Evolutionary conservation across 2,113 vertebrate species (phyloP), one percentile per base, ranked within the genome.

Genomic region (Hemicordylus capensis): DNA sequence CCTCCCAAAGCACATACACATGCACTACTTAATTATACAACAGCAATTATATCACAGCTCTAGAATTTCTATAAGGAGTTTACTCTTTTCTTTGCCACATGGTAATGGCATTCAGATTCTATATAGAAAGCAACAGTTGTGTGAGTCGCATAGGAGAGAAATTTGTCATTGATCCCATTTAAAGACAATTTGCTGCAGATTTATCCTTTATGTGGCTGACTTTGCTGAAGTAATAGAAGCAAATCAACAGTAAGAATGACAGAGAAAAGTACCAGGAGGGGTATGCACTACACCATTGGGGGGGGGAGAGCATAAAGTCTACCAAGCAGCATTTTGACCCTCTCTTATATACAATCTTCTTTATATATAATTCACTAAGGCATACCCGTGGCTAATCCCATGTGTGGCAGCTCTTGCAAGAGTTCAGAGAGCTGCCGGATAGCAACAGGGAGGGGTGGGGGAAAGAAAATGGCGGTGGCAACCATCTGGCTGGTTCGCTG

Each of bases 21-120:
- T 54, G 64, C 6, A 34, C 56, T 58, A 28, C 31, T 1, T 58
- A 81, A 19, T 17, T 77, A 39, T 39, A 39, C 2, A 88, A 73
- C 20, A 75, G 10, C 85, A 90, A 77, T 19, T 84, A 44, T 51
- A 81, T 39, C 39, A 58, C 84, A 76, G 46, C 69, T 80, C 67
- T 89, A 85, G 37, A 6, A 69, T 9, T 4, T 2, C 17, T 79
- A 63, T 15, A 31, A 78, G 42, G 22, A n/a, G 0, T 0, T 28
- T 39, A 59, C 22, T 37, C 10, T 81, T 69, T 39, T 26, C 24
- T 26, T 37, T 67, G n/a, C 2, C 12, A 31, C 64, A 56, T n/a
- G 12, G 64, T 37, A 81, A 81, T 39, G 17, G 44, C 37, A 72
- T 42, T 1, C 42, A 6, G 69, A 72, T 24, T 15, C 69, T 24